Evolutionary conservation across 2,113 vertebrate species (phyloP).

Genomic region (Oxygymnocypris stewartii): DNA sequence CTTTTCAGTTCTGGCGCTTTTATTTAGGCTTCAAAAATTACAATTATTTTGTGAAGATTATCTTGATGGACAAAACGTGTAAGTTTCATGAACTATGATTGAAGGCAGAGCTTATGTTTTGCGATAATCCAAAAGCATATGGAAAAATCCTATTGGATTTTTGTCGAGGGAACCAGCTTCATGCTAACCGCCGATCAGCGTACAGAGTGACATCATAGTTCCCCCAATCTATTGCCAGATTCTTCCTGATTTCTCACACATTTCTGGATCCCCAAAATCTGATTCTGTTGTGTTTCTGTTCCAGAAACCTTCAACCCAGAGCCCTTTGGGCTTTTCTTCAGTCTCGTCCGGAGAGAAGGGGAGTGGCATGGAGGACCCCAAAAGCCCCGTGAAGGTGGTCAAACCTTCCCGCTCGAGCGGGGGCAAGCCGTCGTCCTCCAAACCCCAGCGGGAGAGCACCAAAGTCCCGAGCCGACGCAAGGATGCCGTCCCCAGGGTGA

Average conservation of each 20-base stretch:
- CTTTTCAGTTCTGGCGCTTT: too few relatives aligned
- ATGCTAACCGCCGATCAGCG: too few relatives aligned
- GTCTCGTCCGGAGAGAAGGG: conserved; percentile 60
- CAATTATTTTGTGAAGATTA: too few relatives aligned
- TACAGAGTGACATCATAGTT: too few relatives aligned
- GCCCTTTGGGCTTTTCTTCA: conserved; percentile 53
- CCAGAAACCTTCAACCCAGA: conserved; percentile 55
- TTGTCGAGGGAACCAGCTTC: too few relatives aligned
- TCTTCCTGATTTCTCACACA: neutral
- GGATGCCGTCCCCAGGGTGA: conserved; percentile 77
- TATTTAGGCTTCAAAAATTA: too few relatives aligned
- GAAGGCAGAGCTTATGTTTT: too few relatives aligned
- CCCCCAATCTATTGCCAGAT: neutral
- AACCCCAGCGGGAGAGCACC: conserved; percentile 72
- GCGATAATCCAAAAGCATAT: too few relatives aligned
- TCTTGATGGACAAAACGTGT: too few relatives aligned
- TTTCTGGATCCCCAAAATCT: conserved; percentile 36
- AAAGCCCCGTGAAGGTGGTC: conserved; percentile 81
- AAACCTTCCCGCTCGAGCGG: conserved; percentile 80
- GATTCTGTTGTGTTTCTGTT: conserved; percentile 40
- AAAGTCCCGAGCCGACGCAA: conserved; percentile 75
- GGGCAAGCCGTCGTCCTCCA: conserved; percentile 70
- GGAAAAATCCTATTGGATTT: too few relatives aligned
- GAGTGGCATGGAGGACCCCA: conserved; percentile 86
- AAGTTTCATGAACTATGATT: too few relatives aligned